Evolutionary conservation across 2,113 vertebrate species (phyloP).

Genomic region (Galeopterus variegatus): DNA sequence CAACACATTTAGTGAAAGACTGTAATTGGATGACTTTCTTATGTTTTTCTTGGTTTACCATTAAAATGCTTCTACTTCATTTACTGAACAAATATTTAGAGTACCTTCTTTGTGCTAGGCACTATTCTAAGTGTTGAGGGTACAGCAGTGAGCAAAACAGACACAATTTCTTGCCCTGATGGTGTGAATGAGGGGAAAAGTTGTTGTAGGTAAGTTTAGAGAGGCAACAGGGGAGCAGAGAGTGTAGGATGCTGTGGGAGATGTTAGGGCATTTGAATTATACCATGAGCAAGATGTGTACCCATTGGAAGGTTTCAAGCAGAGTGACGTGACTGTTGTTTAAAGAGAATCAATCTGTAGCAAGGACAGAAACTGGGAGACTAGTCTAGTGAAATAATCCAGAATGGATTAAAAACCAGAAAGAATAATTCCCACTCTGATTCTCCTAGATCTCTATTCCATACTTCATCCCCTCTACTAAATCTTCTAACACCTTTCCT

Average conservation of each 20-base stretch:
- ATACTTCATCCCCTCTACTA: not conserved
- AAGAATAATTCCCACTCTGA: not conserved
- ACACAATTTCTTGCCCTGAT: not conserved
- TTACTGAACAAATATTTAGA: not conserved
- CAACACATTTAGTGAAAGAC: not conserved
- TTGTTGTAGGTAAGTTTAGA: not conserved
- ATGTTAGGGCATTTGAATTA: not conserved
- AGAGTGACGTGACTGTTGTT: not conserved
- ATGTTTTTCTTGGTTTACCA: not conserved
- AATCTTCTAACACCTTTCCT: not conserved
- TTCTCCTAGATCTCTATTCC: not conserved
- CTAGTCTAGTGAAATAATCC: not conserved
- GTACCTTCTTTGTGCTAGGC: not conserved
- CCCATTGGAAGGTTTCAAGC: not conserved
- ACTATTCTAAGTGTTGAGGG: not conserved
- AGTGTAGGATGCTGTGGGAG: not conserved
- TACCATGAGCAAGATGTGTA: not conserved
- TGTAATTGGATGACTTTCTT: not conserved
- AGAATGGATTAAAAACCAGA: not conserved
- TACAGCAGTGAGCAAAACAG: not conserved
- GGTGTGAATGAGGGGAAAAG: not conserved
- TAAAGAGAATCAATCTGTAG: not conserved
- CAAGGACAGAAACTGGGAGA: conserved; percentile 24
- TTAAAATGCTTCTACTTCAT: conserved; percentile 8
- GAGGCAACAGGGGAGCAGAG: not conserved